A percentile compares a stretch with the other conserved stretches of the same genome.
phyloP scores from a whole-genome alignment of 2,113 vertebrate genomes.

The Thomomys bottae region DNA sequence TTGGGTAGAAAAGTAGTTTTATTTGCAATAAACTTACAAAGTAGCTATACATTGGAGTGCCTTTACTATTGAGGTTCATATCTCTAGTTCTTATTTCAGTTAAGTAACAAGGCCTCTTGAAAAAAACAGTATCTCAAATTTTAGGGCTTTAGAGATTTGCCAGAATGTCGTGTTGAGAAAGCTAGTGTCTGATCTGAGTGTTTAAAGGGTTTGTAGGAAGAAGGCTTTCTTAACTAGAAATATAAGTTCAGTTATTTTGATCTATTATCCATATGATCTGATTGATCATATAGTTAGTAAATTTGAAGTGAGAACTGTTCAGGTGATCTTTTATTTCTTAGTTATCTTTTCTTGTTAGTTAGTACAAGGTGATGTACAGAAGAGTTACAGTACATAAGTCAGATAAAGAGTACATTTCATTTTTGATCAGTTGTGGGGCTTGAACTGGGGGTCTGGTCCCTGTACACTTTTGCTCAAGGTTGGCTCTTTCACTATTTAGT shows the following conservation, averaged over 20 bases:
- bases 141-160: conserved; percentile 1
- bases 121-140: neutral
- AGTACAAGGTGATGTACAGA: too few species aligned
- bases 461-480: too few species aligned
- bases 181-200: neutral
- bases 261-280: neutral
- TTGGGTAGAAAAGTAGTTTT: neutral
- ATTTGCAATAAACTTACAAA: neutral
- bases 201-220: neutral
- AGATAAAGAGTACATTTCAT: too few species aligned
- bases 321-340: neutral
- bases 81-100: neutral
- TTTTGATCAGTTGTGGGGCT: too few species aligned
- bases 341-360: too few species aligned
- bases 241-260: conserved; percentile 19
- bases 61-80: neutral
- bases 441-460: too few species aligned
- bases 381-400: too few species aligned
- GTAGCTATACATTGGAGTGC: neutral
- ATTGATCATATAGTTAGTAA: conserved; percentile 11
- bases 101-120: neutral
- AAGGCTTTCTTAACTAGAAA: conserved; percentile 30
- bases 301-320: conserved; percentile 4
- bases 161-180: neutral
- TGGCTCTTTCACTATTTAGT: too few species aligned